phyloP scores from a whole-genome alignment of 2,888 invertebrate species.

The Hanleya hanleyi region DNA sequence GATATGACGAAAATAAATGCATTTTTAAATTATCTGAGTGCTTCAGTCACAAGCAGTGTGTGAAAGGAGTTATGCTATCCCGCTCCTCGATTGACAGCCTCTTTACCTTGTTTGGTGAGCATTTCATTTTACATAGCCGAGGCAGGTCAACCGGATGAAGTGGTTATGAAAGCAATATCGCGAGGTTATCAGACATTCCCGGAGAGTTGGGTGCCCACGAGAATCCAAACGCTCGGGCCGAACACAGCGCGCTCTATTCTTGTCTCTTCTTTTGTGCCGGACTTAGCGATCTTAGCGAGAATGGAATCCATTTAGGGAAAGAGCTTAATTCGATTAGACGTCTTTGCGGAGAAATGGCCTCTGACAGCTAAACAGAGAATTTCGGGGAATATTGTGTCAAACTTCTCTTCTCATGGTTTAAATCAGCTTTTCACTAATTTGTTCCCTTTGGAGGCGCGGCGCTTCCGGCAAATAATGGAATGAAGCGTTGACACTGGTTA shows the following conservation, averaged over 20 bases:
- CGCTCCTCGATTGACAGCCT: too few species aligned
- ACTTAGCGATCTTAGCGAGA: not conserved
- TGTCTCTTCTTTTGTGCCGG: too few species aligned
- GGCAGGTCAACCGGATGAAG: not conserved
- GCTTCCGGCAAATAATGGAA: slow-evolving; percentile 4
- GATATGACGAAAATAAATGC: too few species aligned
- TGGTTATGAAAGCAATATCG: not conserved
- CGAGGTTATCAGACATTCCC: not conserved
- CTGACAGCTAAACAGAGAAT: not conserved
- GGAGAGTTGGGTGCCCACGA: too few species aligned
- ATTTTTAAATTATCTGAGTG: too few species aligned
- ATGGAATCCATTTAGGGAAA: slow-evolving; percentile 5
- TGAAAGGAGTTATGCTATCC: too few species aligned
- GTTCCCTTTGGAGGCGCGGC: not conserved
- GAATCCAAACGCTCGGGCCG: too few species aligned
- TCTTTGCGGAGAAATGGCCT: not conserved
- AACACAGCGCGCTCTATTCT: too few species aligned
- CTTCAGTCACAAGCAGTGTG: too few species aligned
- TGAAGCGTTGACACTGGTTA: slow-evolving; percentile 8
- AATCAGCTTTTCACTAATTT: slow-evolving; percentile 10
- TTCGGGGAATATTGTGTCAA: not conserved
- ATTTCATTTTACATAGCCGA: too few species aligned
- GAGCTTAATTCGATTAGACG: slow-evolving; percentile 7
- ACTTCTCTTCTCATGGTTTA: slow-evolving; percentile 3
- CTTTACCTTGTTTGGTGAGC: too few species aligned